These are phyloP conservation scores for Margaritifera margaritifera DNA, from an alignment of 2,888 invertebrate species.

Conservation along the genomic window DNA sequence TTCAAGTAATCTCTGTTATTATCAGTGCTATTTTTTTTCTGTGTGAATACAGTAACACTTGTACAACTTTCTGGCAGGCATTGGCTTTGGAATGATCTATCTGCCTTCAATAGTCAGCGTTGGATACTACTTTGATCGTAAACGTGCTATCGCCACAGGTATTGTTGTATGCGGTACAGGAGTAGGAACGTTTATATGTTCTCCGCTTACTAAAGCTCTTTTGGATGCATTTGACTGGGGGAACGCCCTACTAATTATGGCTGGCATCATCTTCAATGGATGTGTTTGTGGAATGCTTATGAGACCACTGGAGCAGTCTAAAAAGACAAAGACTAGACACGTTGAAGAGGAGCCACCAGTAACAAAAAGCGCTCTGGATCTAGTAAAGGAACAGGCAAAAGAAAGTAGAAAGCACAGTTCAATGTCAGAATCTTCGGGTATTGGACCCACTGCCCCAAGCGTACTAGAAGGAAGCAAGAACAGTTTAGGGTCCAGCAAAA, in stretches of 20 bases:
- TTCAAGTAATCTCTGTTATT: too few species aligned
- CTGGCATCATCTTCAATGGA: conserved; percentile 87
- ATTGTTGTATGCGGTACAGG: conserved; percentile 97
- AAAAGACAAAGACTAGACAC: conserved; percentile 27
- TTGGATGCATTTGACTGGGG: conserved; percentile 83
- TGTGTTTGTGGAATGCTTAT: conserved; percentile 86
- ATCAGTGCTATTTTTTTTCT: conserved; percentile 35
- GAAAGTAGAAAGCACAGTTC: conserved; percentile 26
- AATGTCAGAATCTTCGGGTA: conserved; percentile 45
- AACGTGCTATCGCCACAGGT: conserved; percentile 95
- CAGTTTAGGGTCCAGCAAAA: too few species aligned
- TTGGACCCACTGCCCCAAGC: conserved; percentile 9
- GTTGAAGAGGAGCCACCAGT: conserved; percentile 35
- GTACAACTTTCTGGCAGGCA: conserved; percentile 77
- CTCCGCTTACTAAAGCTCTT: conserved; percentile 83
- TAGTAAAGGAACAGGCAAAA: conserved; percentile 61
- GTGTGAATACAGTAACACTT: too few species aligned
- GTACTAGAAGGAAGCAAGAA: too few species aligned
- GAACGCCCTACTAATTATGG: conserved; percentile 80
- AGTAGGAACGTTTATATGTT: conserved; percentile 91
- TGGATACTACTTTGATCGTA: conserved; percentile 97
- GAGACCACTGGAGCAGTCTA: conserved; percentile 80
- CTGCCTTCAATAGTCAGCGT: conserved; percentile 96
- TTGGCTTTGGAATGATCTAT: conserved; percentile 95
- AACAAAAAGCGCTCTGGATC: conserved; percentile 64